Evolutionary conservation across 2,113 vertebrate species (phyloP), one percentile per base, ranked within the genome.

Genomic region (Pygoscelis antarcticus): DNA sequence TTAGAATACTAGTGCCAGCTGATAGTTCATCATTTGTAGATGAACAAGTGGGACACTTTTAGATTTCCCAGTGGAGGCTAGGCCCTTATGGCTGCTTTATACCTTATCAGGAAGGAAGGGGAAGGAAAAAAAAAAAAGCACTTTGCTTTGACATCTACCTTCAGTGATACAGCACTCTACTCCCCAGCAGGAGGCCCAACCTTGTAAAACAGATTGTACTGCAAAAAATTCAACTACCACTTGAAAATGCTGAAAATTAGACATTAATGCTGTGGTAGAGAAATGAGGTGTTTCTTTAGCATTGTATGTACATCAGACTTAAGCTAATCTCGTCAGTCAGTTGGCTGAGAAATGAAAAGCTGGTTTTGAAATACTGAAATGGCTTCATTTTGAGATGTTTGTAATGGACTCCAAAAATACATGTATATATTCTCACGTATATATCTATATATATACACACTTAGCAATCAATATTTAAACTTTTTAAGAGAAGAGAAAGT

Each of bases 51-150:
- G 92, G 90, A 95, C 82, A 91, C 74, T 89, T 78, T 54, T 52
- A 97, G 92, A 95, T 94, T 93, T 92, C 90, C 86, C 89, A 91
- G 80, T 62, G 92, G 92, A 95, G 40, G 40, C 25, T 7, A 93
- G 78, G 84, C 65, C 87, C 91, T 97, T 79, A 95, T 87, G 87
- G 49, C 62, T 94, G 57, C 84, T 84, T 85, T 89, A 64, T 76
- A 68, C 34, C 74, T 92, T 91, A 91, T 62, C 72, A 89, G 77
- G 47, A 93, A 95, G 74, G 74, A 82, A 91, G 20, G 5, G 25
- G 46, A 62, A 44, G 7, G 44, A 69, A 26, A 51, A 47, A 61
- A 61, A 51, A 44, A 14, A 54, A 69, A 22, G 40, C 51, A 84
- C 80, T 94, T 87, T 87, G 36, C 78, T 96, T 87, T 95, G 83